Evolutionary conservation across 2,113 vertebrate genomes (phyloP), one percentile per base, ranked within the genome.

Genomic region (Podilymbus podiceps): DNA sequence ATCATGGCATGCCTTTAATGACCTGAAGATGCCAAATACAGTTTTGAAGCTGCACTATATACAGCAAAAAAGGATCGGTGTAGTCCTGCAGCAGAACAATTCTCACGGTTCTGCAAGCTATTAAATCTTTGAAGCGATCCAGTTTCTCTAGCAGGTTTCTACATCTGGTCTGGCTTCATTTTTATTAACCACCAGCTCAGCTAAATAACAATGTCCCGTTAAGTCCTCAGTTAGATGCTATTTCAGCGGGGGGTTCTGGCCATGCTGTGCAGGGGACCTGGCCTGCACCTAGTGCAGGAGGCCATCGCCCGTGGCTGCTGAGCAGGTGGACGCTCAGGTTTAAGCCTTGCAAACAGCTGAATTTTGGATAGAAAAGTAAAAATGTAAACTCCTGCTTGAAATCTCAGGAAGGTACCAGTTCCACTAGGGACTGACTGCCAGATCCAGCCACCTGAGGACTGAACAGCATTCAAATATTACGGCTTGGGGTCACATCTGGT

Each of bases 91-190:
- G 59, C 80, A 87, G 89, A 92, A 60, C 52, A 69, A 64, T 80
- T 93, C 93, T 91, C 88, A 80, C 68, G 53, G 64, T 91, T 80
- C 58, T 25, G 24, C 82, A 49, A 71, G 71, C 83, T 95, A 81
- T 84, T 84, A 68, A 94, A 93, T n/a, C 31, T 68, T 30, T 78
- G 78, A 93, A 92, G 67, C 0, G 5, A 44, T 74, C 83, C 12
- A 9, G 90, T 44, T 88, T 89, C 93, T 80, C 82, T 87, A 89
- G 72, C 50, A 79, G 75, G 78, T 92, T 91, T 95, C 89, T 74
- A 15, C 83, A 94, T 73, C 63, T 42, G 88, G 31, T 58, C 56
- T 59, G 52, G 68, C 47, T 72, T 86, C 23, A 1, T 82, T 93
- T 93, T 85, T 84, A 79, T 55, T 74, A 96, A 71, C 27, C 66